Conservation (phyloP, 1,140 invertebrate genomes). For the Caenorhabditis tropicalis region DNA sequence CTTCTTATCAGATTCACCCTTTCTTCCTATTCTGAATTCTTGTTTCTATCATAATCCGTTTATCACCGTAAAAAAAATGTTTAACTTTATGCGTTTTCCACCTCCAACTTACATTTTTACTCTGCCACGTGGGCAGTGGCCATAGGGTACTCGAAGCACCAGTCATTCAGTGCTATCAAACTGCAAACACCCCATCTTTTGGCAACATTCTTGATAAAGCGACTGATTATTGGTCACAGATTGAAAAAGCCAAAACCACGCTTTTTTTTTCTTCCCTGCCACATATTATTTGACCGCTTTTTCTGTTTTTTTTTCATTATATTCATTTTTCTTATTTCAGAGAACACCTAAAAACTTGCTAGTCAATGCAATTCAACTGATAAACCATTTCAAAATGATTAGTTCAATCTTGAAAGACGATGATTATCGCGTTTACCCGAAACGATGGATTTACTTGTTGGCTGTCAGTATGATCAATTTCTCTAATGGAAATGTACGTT, state of each 20-base stretch:
- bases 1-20: not conserved
- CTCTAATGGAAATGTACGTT: conserved; percentile 74
- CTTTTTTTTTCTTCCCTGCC: not conserved
- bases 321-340: not conserved
- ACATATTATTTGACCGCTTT: not conserved
- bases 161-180: not conserved
- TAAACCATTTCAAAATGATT: not conserved
- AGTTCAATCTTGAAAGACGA: not conserved
- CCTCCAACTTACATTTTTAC: not conserved
- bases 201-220: conserved; percentile 3
- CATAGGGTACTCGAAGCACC: not conserved
- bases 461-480: conserved; percentile 73
- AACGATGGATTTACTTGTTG: conserved; percentile 73
- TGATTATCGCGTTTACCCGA: conserved; percentile 52
- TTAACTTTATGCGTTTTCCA: not conserved
- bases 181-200: not conserved
- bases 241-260: conserved; percentile 12
- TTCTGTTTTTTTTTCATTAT: not conserved
- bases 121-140: not conserved
- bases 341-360: not conserved
- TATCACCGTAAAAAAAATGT: conserved; percentile 2
- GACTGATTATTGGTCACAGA: conserved; percentile 9
- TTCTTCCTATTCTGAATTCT: not conserved
- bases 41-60: conserved; percentile 17
- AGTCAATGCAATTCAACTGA: not conserved